A percentile compares a stretch with the other conserved stretches of the same genome.
Evolutionary conservation across 1,140 invertebrate genomes (phyloP).

Genomic region (Papilio aristodemus): DNA sequence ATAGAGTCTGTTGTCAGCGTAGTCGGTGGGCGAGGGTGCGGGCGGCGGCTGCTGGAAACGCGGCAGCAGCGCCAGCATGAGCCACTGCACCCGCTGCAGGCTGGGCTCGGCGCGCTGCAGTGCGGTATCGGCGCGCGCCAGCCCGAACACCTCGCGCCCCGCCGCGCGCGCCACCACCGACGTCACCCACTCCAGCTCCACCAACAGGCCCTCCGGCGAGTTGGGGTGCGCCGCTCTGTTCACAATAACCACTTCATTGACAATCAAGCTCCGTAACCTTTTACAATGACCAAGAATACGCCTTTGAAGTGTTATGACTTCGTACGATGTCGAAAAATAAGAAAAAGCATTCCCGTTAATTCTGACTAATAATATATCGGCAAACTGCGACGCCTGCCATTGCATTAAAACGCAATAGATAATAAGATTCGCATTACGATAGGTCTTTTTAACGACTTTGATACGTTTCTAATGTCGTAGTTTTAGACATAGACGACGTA

Average conservation of each 20-base stretch:
- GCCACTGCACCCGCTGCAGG: slow-evolving; percentile 83
- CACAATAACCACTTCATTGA: not conserved
- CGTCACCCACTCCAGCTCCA: slow-evolving; percentile 88
- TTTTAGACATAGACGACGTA: slow-evolving; percentile 37
- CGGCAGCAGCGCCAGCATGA: slow-evolving; percentile 86
- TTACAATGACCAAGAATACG: not conserved
- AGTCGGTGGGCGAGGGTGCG: slow-evolving; percentile 22
- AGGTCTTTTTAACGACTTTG: not conserved
- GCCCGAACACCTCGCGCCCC: slow-evolving; percentile 72
- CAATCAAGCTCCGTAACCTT: too few relatives aligned
- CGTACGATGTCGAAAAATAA: too few relatives aligned
- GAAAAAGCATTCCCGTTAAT: too few relatives aligned
- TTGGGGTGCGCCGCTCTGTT: slow-evolving; percentile 83
- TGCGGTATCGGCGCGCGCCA: slow-evolving; percentile 53
- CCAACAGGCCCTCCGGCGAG: slow-evolving; percentile 83
- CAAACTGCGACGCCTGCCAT: too few relatives aligned
- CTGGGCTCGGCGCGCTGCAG: slow-evolving; percentile 67
- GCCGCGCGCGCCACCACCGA: slow-evolving; percentile 89
- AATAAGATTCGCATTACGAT: too few relatives aligned
- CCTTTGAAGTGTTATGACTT: too few relatives aligned
- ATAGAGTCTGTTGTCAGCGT: slow-evolving; percentile 42
- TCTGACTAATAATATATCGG: too few relatives aligned
- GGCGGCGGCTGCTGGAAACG: slow-evolving; percentile 79
- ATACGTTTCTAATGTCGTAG: too few relatives aligned
- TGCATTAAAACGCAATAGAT: too few relatives aligned